Conservation (phyloP, 2,113 vertebrate genomes). For the Gopherus flavomarginatus region DNA sequence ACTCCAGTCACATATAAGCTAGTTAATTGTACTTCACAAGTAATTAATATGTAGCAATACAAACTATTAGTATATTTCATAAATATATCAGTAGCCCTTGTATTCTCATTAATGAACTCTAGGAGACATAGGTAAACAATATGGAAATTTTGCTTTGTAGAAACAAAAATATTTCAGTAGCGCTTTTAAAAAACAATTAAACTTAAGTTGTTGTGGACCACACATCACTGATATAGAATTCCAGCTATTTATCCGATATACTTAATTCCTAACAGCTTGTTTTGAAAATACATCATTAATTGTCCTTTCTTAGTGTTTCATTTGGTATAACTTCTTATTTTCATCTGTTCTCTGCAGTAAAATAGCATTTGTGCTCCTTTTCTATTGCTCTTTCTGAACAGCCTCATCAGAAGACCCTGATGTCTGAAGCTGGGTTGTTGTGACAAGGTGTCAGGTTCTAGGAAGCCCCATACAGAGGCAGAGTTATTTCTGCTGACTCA, state of each 20-base stretch:
- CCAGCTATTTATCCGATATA: constrained; percentile 1
- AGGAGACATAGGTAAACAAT: not conserved
- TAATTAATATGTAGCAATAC: constrained; percentile 51
- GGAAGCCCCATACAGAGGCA: fast-evolving
- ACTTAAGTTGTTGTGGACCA: fast-evolving
- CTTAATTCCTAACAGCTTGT: not conserved
- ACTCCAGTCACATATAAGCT: constrained; percentile 41
- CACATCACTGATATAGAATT: not conserved
- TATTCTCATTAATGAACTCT: not conserved
- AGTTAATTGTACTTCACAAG: constrained; percentile 64
- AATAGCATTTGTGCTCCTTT: not conserved
- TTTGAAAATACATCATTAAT: constrained; percentile 10
- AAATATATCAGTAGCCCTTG: constrained; percentile 31
- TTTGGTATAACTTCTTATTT: not conserved
- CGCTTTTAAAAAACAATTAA: not conserved
- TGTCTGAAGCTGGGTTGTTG: not conserved
- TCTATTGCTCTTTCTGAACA: not conserved
- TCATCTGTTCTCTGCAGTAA: not conserved
- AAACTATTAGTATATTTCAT: constrained; percentile 54
- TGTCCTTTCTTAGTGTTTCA: not conserved
- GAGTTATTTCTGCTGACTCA: not conserved
- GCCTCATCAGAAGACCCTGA: fast-evolving
- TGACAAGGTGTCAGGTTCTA: not conserved
- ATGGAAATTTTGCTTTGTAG: not conserved
- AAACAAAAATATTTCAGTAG: not conserved